Base-by-base conservation (phyloP, 2,797 vertebrate species). In the Enteromius anoplus region DNA sequence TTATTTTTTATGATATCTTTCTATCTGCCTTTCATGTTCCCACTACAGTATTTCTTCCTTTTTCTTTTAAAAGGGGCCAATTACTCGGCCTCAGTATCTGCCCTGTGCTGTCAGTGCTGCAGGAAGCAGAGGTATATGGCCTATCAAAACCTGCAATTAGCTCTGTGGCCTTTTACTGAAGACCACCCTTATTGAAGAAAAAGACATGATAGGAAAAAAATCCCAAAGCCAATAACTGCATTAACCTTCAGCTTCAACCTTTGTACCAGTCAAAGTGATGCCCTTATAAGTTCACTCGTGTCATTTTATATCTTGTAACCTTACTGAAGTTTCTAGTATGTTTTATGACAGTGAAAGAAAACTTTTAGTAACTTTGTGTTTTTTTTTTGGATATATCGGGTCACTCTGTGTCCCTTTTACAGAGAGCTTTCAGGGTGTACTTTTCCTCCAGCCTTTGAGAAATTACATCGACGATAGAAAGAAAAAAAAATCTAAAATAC, bases 81-180 rank as follows among this genome's bases (percentile, higher is more conserved):
- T 92, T 91, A 91, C 49, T 53, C 0, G 66, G 73, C 75, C 32
- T 62, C 29, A 21, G 14, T 83, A 5, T 75, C 79, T 80, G 23
- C 73, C 34, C 51, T 77, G 34, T 68, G 23, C 49, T 37, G 66
- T 77, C 73, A 80, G 51, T 64, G 84, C 62, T 64, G 26, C 65
- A 42, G 65, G 21, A 85, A 87, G 84, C 78, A n/a, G 76, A 73
- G 40, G 42, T 62, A 71, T 51, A 69, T 80, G 81, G 62, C 69
- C 75, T 71, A 82, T 80, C 79, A 80, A 80, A 69, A 71, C 64
- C 37, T 81, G 68, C 87, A 81, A 89, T 87, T 79, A 87, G 80
- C 66, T 82, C 72, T 60, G 69, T 87, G 83, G 84, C 86, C 86
- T 90, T 83, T 87, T 88, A 17, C 60, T 37, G 15, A 68, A 81